Percentiles rank a stretch among this genome's conserved stretches.
phyloP scores from a whole-genome alignment of 1,140 invertebrate species.

The Aphelinus certus region DNA sequence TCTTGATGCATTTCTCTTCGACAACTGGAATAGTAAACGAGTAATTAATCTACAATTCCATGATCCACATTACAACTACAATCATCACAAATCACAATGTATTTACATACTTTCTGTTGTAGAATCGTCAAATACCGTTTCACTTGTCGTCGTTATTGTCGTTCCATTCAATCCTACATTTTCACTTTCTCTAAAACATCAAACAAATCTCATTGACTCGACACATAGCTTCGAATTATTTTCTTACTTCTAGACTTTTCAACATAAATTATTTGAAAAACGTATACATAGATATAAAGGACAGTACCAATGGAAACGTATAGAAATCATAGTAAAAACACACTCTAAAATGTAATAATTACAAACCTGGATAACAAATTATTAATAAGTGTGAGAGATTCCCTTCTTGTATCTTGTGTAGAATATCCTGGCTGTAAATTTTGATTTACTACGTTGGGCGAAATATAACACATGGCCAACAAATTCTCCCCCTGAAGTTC shows the following conservation, averaged over 20 bases:
- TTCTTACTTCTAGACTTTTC: too few relatives aligned
- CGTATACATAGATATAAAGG: too few relatives aligned
- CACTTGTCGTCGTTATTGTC: conserved; percentile 13
- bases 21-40: conserved; percentile 10
- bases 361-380: conserved; percentile 19
- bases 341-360: background rate
- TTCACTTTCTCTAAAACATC: conserved; percentile 47
- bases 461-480: conserved; percentile 48
- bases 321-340: too few relatives aligned
- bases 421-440: background rate
- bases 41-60: conserved; percentile 13
- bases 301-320: background rate
- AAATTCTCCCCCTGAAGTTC: conserved; percentile 56
- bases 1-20: background rate
- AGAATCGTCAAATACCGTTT: conserved; percentile 19
- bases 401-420: background rate
- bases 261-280: too few relatives aligned
- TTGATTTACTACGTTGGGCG: background rate
- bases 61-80: background rate
- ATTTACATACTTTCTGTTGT: conserved; percentile 29
- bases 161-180: conserved; percentile 43
- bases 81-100: conserved; percentile 24
- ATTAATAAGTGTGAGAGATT: conserved; percentile 1
- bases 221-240: too few relatives aligned
- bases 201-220: conserved; percentile 15